Conservation (phyloP, 2,888 invertebrate genomes). For the Epirrhoe tristata region DNA sequence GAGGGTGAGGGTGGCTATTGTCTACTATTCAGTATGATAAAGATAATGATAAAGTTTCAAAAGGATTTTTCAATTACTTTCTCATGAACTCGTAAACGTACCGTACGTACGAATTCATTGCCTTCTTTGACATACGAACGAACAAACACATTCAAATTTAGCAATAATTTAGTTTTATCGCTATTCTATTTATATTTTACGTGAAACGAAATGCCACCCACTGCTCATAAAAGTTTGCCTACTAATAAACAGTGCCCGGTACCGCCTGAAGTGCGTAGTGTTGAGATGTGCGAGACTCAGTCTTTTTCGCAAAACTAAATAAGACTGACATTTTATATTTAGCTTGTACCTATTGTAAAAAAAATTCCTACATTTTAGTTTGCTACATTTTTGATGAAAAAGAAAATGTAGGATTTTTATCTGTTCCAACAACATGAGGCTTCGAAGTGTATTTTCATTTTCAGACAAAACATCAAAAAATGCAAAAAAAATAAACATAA, state of each 20-base stretch:
- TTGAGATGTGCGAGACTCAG: constrained; percentile 8
- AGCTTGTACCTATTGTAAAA: background rate
- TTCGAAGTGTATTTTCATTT: too few relatives aligned
- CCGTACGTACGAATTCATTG: too few relatives aligned
- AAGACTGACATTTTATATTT: background rate
- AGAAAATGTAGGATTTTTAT: too few relatives aligned
- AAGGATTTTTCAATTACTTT: background rate
- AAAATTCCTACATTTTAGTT: too few relatives aligned
- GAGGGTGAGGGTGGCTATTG: too few relatives aligned
- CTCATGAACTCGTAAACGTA: background rate
- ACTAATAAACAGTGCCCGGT: constrained; percentile 32
- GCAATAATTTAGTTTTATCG: constrained; percentile 6
- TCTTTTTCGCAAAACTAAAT: background rate
- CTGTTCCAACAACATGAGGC: too few relatives aligned
- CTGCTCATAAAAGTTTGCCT: constrained; percentile 28
- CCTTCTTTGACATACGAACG: background rate
- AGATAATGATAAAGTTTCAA: background rate
- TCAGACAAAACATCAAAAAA: too few relatives aligned
- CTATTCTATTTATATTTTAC: constrained; percentile 25
- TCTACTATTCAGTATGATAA: background rate
- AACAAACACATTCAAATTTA: background rate
- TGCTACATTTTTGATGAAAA: too few relatives aligned
- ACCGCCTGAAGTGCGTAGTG: constrained; percentile 26
- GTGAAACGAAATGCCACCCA: constrained; percentile 14
- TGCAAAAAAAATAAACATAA: too few relatives aligned